Conservation (phyloP, 2,797 vertebrate species). For the Poeciliopsis paucimaculata region DNA sequence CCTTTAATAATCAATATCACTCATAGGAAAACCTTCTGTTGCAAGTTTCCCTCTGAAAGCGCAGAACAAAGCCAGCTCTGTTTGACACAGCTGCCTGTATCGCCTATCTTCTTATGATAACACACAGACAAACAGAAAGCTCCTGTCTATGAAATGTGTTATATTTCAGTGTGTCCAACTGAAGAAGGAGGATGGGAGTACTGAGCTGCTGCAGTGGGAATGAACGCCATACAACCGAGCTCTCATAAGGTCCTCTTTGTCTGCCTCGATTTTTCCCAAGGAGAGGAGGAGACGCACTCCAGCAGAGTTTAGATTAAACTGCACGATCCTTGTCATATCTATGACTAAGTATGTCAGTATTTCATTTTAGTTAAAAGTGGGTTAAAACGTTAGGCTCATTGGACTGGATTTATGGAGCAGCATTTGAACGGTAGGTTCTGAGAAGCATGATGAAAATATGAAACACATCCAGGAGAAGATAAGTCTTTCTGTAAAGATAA, state of each 20-base stretch:
- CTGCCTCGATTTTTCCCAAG: constrained; percentile 24
- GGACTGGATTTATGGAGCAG: background rate
- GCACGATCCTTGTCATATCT: constrained; percentile 1
- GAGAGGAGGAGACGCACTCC: constrained; percentile 18
- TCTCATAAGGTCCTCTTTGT: constrained; percentile 59
- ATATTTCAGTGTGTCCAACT: constrained; percentile 52
- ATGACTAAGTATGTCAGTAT: constrained; percentile 10
- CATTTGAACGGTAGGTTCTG: background rate
- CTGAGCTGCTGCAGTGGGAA: constrained; percentile 48
- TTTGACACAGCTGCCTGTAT: constrained; percentile 48
- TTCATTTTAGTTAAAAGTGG: background rate
- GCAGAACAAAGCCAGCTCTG: constrained; percentile 58
- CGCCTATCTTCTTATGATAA: constrained; percentile 68
- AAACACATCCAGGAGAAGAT: background rate
- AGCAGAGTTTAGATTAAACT: constrained; percentile 12
- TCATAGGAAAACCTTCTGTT: background rate
- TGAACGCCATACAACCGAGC: background rate
- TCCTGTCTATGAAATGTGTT: constrained; percentile 64
- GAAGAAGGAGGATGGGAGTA: constrained; percentile 62
- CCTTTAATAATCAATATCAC: background rate
- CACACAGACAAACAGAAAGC: constrained; percentile 52
- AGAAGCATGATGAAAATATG: background rate
- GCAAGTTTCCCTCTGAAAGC: background rate
- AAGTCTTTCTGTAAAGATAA: background rate
- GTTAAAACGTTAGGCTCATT: background rate